These are phyloP conservation scores for Euborellia annulipes DNA, from an alignment of 1,140 invertebrate genomes.

Conservation along the genomic window DNA sequence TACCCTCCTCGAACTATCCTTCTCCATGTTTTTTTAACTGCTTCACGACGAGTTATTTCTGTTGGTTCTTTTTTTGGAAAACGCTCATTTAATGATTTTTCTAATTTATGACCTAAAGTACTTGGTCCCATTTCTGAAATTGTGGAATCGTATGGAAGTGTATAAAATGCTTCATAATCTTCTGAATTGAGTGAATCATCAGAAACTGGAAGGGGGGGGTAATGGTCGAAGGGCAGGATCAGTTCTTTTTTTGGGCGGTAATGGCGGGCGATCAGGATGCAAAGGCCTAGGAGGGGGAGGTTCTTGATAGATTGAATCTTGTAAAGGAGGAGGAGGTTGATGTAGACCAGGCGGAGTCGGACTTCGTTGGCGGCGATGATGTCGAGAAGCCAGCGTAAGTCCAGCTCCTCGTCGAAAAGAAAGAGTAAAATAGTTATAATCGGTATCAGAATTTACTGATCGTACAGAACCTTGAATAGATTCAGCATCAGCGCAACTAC, in stretches of 20 bases:
- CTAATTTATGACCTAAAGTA: background rate
- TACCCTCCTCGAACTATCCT: slow-evolving; percentile 19
- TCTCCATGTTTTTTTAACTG: slow-evolving; percentile 29
- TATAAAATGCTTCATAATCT: slow-evolving; percentile 25
- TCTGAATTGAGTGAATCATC: slow-evolving; percentile 22
- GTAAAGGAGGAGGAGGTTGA: slow-evolving; percentile 17
- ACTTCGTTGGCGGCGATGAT: background rate
- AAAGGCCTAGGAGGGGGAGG: slow-evolving; percentile 32
- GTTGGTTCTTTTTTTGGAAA: background rate
- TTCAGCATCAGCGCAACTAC: too few relatives aligned
- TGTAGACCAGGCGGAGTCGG: slow-evolving; percentile 4
- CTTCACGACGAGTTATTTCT: slow-evolving; percentile 24
- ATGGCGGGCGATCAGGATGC: slow-evolving; percentile 20
- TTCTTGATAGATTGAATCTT: slow-evolving; percentile 37
- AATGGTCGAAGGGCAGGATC: slow-evolving; percentile 18
- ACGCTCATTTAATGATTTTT: slow-evolving; percentile 3
- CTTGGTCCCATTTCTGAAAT: background rate
- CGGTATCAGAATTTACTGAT: too few relatives aligned
- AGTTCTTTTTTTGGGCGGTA: slow-evolving; percentile 42
- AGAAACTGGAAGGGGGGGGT: slow-evolving; percentile 21
- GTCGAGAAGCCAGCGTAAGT: background rate
- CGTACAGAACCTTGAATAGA: too few relatives aligned
- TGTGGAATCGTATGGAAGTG: background rate
- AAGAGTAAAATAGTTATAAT: too few relatives aligned
- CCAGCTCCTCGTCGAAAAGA: too few relatives aligned